Base-by-base conservation (phyloP, 2,888 invertebrate species). In the Pseudanteris insignis region DNA sequence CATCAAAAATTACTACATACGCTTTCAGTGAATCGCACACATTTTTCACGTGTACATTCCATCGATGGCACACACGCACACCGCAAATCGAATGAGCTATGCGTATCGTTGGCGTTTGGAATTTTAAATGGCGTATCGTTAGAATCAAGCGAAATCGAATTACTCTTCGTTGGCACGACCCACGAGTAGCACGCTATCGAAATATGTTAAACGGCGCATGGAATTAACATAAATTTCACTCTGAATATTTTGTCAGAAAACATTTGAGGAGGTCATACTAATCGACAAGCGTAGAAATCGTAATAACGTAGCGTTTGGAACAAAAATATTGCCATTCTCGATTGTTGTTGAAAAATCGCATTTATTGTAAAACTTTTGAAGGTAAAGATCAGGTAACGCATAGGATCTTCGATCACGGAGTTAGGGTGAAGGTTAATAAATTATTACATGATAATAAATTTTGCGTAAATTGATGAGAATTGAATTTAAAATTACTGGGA, bases 61-160 rank as follows among this genome's bases (percentile, higher is more conserved):
- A 6, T 18, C 18, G 6, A 18, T 3, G 4, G 18, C 18, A 18
- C 18, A 36, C 28, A 43, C 12, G 26, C 14, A 15, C 18, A 12
- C 18, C 10, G 29, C 37, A 37, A 53, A 44, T 50, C 21, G 36
- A 51, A 51, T 28, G 30, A 12, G 44, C n/a, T n/a, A 50, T 38
- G 50, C 10, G 10, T 37, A 37, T 38, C 37, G 33, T 24, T 9
- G 21, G 11, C 51, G 30, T 46, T 40, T 36, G 51, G 34, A 59
- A 59, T 41, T 40, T 50, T 25, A 41, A 59, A 38, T 44, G 38
- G 15, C 2, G 28, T 29, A 25, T 18, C 40, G 34, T 51, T 43
- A 38, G 51, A 51, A 59, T 51, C 33, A 51, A 51, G 46, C 38
- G 51, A 44, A 38, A 58, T 50, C 41, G 44, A 58, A 48, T 58